These are phyloP conservation scores for Loriculus beryllinus DNA, from an alignment of 2,797 vertebrate species.

Conservation along the genomic window DNA sequence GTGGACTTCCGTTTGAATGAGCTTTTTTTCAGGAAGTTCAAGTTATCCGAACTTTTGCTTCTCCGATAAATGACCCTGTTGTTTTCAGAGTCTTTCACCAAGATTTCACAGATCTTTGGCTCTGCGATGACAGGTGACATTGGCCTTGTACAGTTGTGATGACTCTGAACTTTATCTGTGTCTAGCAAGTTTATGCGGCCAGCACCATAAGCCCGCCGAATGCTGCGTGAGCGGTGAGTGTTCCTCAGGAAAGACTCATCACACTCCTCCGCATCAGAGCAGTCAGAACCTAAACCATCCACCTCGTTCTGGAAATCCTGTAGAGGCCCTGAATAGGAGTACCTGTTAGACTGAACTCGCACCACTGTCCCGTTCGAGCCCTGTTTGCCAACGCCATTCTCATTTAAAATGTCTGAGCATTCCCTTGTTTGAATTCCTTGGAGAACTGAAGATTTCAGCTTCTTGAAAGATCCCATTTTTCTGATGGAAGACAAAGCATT, in stretches of 20 bases:
- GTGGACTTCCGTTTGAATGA: constrained; percentile 86
- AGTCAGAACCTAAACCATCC: constrained; percentile 75
- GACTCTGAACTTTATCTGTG: constrained; percentile 12
- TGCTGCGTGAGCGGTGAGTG: constrained; percentile 88
- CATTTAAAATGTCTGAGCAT: constrained; percentile 54
- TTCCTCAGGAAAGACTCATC: constrained; percentile 83
- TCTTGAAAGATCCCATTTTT: constrained; percentile 96
- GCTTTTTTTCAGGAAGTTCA: constrained; percentile 83
- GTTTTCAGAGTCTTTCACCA: constrained; percentile 68
- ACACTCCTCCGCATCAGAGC: constrained; percentile 68
- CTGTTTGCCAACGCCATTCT: background rate
- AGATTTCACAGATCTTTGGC: constrained; percentile 56
- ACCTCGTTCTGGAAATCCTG: constrained; percentile 38
- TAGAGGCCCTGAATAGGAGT: background rate
- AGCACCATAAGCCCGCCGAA: constrained; percentile 87
- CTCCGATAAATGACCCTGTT: constrained; percentile 77
- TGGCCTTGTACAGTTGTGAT: constrained; percentile 18
- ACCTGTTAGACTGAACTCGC: constrained; percentile 36
- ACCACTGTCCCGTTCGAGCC: constrained; percentile 40
- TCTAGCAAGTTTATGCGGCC: constrained; percentile 89
- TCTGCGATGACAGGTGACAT: constrained; percentile 30
- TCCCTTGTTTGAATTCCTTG: constrained; percentile 90
- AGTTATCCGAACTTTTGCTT: constrained; percentile 90
- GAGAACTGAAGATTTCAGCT: constrained; percentile 89
- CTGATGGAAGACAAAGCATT: constrained; percentile 85